Evolutionary conservation across 2,113 vertebrate species (phyloP), one percentile per base, ranked within the genome.

Genomic region (Microcebus tavaratra): DNA sequence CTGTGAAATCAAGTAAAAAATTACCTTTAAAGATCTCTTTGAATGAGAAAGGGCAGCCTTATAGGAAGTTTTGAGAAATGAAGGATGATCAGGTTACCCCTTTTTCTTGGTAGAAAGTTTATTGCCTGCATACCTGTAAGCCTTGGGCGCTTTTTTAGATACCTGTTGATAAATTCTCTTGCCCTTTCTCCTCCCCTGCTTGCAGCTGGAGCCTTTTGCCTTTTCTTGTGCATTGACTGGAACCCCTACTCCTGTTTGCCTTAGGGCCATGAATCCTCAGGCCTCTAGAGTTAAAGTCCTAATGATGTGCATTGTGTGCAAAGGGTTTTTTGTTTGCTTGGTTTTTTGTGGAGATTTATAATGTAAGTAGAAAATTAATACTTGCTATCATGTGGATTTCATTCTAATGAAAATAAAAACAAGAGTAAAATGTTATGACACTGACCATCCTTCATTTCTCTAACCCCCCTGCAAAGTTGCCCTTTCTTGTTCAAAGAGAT

Each of bases 401-500:
- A 59, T 78, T 68, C 29, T 89, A 68, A 88, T 82, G 36, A n/a
- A 73, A 85, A 85, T 39, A 61, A 50, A 45, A 72, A 63, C 29
- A 91, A 39, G 36, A 84, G 79, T 76, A 67, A 84, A 78, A 73
- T 42, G 12, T 92, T n/a, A 80, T 81, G 31, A 57, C 53, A 36
- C 3, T 78, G 9, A 42, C 34, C 36, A 72, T 27, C 7, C 18
- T 92, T 94, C 34, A 76, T 88, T 94, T 95, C 65, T 90, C 48
- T 53, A 88, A 92, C 83, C 45, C 68, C 63, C 10, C 53, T 83
- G 8, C 15, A 94, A 95, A 53, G 14, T 59, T 92, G 17, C 23
- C 59, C 25, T 61, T 92, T 89, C 20, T 94, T 27, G 89, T 82
- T 95, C 39, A 95, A 85, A 91, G 42, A 80, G 21, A 89, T 88